Evolutionary conservation across 2,797 vertebrate species (phyloP).

Genomic region (Bovichtus variegatus): DNA sequence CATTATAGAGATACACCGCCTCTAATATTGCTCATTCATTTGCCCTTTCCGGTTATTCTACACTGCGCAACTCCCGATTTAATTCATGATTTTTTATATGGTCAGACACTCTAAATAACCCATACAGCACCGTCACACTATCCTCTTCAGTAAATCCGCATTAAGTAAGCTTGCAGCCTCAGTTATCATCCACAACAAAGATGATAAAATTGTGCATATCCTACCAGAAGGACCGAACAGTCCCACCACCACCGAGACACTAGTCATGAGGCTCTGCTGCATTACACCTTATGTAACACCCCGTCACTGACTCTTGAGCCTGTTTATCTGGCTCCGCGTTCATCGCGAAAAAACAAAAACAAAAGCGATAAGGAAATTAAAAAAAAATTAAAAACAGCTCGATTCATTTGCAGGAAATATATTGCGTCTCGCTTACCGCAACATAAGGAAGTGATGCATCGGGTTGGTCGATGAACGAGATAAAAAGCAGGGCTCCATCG

Average conservation of each 20-base stretch:
- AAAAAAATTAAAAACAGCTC: neutral
- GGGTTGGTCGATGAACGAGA: slow-evolving; percentile 76
- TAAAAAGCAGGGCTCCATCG: slow-evolving; percentile 78
- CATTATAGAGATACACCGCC: slow-evolving; percentile 44
- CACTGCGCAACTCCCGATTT: slow-evolving; percentile 63
- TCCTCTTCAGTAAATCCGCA: neutral
- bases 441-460: slow-evolving; percentile 84
- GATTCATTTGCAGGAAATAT: neutral
- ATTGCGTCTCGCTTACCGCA: slow-evolving; percentile 80
- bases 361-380: neutral
- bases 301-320: slow-evolving; percentile 75
- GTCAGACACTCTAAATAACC: slow-evolving; percentile 5
- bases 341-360: neutral
- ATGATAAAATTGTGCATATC: slow-evolving; percentile 52
- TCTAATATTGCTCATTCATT: slow-evolving; percentile 49
- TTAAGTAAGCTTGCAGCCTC: neutral
- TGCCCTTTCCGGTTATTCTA: slow-evolving; percentile 47
- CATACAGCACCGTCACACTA: neutral
- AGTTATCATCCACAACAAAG: slow-evolving; percentile 16
- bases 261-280: slow-evolving; percentile 79
- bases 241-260: slow-evolving; percentile 64
- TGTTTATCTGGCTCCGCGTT: slow-evolving; percentile 62
- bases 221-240: slow-evolving; percentile 69
- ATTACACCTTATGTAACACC: slow-evolving; percentile 83
- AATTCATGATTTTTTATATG: slow-evolving; percentile 26